Percentiles rank a stretch among this genome's conserved stretches.
phyloP scores from a whole-genome alignment of 2,888 invertebrate genomes.

The Panopea generosa region DNA sequence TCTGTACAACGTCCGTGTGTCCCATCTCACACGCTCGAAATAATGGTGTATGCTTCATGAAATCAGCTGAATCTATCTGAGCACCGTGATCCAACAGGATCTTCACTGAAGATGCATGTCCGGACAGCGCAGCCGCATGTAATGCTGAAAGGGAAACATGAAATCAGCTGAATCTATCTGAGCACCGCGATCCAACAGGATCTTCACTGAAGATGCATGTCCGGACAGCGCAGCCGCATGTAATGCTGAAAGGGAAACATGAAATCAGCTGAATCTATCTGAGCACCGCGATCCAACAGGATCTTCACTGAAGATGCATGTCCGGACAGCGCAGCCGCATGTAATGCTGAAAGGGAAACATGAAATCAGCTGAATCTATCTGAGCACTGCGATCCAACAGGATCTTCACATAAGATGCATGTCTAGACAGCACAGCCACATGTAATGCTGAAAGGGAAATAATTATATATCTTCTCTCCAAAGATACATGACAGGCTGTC shows the following conservation, averaged over 20 bases:
- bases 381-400: slow-evolving; percentile 80
- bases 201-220: slow-evolving; percentile 81
- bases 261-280: slow-evolving; percentile 80
- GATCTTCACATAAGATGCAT: slow-evolving; percentile 81
- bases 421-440: slow-evolving; percentile 83
- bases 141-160: slow-evolving; percentile 76
- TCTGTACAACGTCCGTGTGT: slow-evolving; percentile 81
- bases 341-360: slow-evolving; percentile 79
- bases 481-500: too few species aligned
- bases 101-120: slow-evolving; percentile 82
- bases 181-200: slow-evolving; percentile 81
- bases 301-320: slow-evolving; percentile 82
- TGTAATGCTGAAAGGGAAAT: slow-evolving; percentile 81
- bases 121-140: slow-evolving; percentile 84
- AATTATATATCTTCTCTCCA: too few species aligned
- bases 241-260: slow-evolving; percentile 76
- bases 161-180: slow-evolving; percentile 80
- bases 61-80: slow-evolving; percentile 81
- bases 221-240: slow-evolving; percentile 84
- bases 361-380: slow-evolving; percentile 79
- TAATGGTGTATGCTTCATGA: slow-evolving; percentile 84
- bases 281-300: slow-evolving; percentile 80
- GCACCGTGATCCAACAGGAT: slow-evolving; percentile 81
- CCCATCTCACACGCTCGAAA: slow-evolving; percentile 84
- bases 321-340: slow-evolving; percentile 84